Evolutionary conservation across 2,888 invertebrate genomes (phyloP), one percentile per base, ranked within the genome.

Genomic region (Glyphotaelius pellucidus): DNA sequence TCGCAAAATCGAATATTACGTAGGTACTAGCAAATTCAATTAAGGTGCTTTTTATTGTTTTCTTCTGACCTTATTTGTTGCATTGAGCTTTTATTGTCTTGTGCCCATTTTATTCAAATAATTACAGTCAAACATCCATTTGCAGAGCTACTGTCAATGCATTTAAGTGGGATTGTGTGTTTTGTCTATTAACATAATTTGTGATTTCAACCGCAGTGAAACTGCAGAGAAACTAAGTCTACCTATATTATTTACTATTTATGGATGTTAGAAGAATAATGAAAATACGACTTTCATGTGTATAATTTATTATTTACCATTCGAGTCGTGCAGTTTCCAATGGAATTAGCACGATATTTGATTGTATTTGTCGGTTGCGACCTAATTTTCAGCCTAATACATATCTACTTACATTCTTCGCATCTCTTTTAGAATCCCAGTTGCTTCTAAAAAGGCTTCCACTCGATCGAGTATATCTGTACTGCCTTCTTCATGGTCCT

Each of bases 51-150:
- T n/a, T 67, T 67, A 67, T 67, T 67, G 67, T 67, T 67, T 67
- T 67, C n/a, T 67, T 25, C n/a, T 67, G 67, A 9, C 67, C 67
- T 67, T 67, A 67, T 67, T 67, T 67, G n/a, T 67, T 67, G 67
- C 67, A n/a, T 67, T 67, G 2, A 67, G 25, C 67, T 67, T 67
- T 67, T 67, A 11, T 67, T 25, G 67, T 67, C 52, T 19, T 67
- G 67, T 67, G n/a, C 67, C 67, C 67, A 67, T 67, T 67, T 25
- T 9, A 25, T 25, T 67, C 67, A 67, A 67, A 67, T 67, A 67
- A 67, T 67, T 5, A 67, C 67, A n/a, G n/a, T n/a, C n/a, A 35
- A 83, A 83, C 25, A 83, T 83, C 83, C 15, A 83, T 83, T 83
- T 83, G 25, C 35, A 12, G 25, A 32, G 32, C 25, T 25, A 38